Percentiles rank a stretch among this genome's conserved stretches.
phyloP scores from a whole-genome alignment of 2,888 invertebrate genomes.

The Ptilodon capucinus region DNA sequence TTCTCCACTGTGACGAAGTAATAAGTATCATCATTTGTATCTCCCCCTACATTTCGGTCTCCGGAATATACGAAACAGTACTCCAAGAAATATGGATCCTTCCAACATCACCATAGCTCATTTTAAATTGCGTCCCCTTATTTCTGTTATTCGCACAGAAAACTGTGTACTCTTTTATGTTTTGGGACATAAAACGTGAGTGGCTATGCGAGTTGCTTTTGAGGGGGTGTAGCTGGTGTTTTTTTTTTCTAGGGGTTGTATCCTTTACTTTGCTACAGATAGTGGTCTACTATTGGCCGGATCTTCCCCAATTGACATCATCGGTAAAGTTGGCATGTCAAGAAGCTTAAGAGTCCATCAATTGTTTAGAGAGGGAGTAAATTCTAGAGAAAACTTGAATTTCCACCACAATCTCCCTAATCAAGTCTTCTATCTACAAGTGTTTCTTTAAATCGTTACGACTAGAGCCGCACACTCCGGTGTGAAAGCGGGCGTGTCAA shows the following conservation, averaged over 20 bases:
- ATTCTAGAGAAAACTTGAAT: background rate
- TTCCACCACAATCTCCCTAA: background rate
- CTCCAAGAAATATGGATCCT: background rate
- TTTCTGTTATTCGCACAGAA: constrained; percentile 35
- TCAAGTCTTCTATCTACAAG: too few species aligned
- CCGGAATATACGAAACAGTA: background rate
- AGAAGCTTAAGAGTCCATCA: too few species aligned
- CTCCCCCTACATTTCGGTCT: background rate
- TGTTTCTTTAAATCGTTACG: too few species aligned
- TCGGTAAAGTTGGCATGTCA: too few species aligned
- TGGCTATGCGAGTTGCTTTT: constrained; percentile 26
- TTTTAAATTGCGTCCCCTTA: constrained; percentile 30
- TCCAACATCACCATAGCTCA: constrained; percentile 11
- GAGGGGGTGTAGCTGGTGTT: constrained; percentile 34
- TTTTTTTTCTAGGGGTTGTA: constrained; percentile 27
- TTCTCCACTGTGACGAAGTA: background rate
- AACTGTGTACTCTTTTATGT: constrained; percentile 35
- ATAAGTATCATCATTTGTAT: background rate
- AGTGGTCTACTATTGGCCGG: too few species aligned
- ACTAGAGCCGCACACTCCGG: too few species aligned
- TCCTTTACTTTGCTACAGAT: constrained; percentile 13
- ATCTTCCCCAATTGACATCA: too few species aligned
- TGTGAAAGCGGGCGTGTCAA: too few species aligned
- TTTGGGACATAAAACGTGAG: constrained; percentile 37
- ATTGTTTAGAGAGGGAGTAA: too few species aligned